Percentiles rank a stretch among this genome's conserved stretches.
These are phyloP conservation scores for Bubo bubo DNA, from an alignment of 2,113 vertebrate species.

Conservation along the genomic window DNA sequence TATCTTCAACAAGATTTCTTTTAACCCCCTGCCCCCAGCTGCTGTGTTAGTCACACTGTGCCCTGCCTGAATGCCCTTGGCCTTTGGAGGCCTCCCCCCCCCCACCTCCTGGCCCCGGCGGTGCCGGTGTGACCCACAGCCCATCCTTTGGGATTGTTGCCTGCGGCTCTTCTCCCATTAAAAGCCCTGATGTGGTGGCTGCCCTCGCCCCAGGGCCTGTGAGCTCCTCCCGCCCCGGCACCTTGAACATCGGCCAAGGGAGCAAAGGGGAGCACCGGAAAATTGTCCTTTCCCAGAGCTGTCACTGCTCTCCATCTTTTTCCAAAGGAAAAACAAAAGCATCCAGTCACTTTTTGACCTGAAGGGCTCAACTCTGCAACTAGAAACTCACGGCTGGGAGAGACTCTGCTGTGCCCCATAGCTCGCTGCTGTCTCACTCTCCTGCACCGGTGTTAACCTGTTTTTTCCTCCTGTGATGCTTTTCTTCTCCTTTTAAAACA, in stretches of 20 bases:
- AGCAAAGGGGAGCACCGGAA: background rate
- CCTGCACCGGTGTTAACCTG: background rate
- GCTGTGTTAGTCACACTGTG: accelerated
- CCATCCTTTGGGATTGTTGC: background rate
- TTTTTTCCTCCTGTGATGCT: background rate
- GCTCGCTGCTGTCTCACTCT: background rate
- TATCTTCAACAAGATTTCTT: background rate
- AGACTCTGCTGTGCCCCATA: accelerated
- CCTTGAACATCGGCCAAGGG: background rate
- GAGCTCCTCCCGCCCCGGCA: background rate
- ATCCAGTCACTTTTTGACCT: background rate
- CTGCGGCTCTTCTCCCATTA: background rate
- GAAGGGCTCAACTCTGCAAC: background rate
- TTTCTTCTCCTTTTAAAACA: background rate
- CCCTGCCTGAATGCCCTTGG: background rate
- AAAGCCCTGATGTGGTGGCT: background rate
- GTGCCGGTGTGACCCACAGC: background rate
- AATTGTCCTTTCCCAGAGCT: background rate
- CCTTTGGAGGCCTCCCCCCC: background rate
- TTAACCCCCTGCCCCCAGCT: accelerated
- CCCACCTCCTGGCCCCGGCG: background rate
- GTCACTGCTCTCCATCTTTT: background rate
- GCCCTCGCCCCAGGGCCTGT: background rate
- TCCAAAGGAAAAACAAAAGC: background rate
- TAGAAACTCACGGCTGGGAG: background rate